Evolutionary conservation across 1,140 invertebrate species (phyloP).

Genomic region (Drosophila yakuba): DNA sequence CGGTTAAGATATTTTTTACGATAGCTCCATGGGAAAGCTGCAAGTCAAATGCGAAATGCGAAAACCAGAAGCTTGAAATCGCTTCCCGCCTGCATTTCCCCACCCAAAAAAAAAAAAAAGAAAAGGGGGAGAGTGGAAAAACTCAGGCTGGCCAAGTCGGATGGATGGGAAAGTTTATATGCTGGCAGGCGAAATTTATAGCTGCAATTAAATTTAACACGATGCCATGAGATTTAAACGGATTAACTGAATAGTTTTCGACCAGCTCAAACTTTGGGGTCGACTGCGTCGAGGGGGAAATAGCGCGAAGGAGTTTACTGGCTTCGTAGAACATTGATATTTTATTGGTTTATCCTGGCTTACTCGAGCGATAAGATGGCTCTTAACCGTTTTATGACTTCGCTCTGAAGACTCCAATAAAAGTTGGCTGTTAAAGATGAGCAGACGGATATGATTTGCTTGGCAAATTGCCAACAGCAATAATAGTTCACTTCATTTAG

Average conservation of each 20-base stretch:
- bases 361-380: conserved; percentile 49
- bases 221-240: conserved; percentile 77
- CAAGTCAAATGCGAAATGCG: conserved; percentile 74
- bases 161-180: conserved; percentile 73
- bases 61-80: conserved; percentile 63
- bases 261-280: conserved; percentile 48
- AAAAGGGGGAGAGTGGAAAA: neutral
- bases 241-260: conserved; percentile 77
- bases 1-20: conserved; percentile 75
- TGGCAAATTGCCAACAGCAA: conserved; percentile 10
- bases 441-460: conserved; percentile 9
- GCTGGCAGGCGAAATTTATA: conserved; percentile 66
- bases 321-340: conserved; percentile 63
- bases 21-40: conserved; percentile 57
- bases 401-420: conserved; percentile 28
- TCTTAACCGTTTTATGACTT: conserved; percentile 42
- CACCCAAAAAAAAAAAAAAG: neutral
- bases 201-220: conserved; percentile 82
- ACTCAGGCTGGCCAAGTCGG: conserved; percentile 21
- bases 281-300: neutral
- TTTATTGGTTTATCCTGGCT: conserved; percentile 71
- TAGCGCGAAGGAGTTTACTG: conserved; percentile 14
- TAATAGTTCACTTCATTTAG: neutral
- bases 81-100: conserved; percentile 56
- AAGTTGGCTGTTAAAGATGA: conserved; percentile 4